Conservation (phyloP, 2,888 invertebrate genomes). For the Lasioglossum morio region DNA sequence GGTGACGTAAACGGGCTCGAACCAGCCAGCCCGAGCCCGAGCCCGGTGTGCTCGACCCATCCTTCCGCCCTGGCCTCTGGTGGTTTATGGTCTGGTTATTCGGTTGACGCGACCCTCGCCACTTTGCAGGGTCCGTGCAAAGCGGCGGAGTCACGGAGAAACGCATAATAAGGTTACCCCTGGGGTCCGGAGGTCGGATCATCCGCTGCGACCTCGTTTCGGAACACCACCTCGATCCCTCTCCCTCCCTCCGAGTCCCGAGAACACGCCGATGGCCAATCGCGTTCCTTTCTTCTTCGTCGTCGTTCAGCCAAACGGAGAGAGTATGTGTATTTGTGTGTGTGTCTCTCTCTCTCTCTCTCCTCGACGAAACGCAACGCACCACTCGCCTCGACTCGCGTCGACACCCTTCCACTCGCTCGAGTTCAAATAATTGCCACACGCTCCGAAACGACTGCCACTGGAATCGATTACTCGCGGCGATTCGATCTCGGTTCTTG, state of each 20-base stretch:
- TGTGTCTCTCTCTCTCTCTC: not conserved
- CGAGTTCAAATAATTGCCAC: not conserved
- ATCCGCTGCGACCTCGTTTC: slow-evolving; percentile 53
- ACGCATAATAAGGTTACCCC: slow-evolving; percentile 67
- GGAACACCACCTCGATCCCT: not conserved
- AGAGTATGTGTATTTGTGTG: too few species aligned
- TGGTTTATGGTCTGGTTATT: slow-evolving; percentile 75
- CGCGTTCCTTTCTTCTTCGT: not conserved
- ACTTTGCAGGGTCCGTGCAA: slow-evolving; percentile 68
- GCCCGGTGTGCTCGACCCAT: slow-evolving; percentile 33
- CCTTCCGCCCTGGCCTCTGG: slow-evolving; percentile 55
- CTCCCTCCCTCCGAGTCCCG: not conserved
- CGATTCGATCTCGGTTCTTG: not conserved
- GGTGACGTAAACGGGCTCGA: slow-evolving; percentile 73
- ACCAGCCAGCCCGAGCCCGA: slow-evolving; percentile 20
- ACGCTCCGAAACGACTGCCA: not conserved
- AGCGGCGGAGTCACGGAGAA: slow-evolving; percentile 48
- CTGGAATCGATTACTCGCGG: not conserved
- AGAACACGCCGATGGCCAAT: not conserved
- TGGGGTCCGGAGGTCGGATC: slow-evolving; percentile 33
- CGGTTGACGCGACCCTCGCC: slow-evolving; percentile 67
- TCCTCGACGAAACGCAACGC: not conserved
- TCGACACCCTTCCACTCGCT: not conserved
- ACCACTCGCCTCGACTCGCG: not conserved
- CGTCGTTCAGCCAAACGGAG: not conserved